Evolutionary conservation across 1,140 invertebrate genomes (phyloP).

Genomic region (Zelostemma sp.): DNA sequence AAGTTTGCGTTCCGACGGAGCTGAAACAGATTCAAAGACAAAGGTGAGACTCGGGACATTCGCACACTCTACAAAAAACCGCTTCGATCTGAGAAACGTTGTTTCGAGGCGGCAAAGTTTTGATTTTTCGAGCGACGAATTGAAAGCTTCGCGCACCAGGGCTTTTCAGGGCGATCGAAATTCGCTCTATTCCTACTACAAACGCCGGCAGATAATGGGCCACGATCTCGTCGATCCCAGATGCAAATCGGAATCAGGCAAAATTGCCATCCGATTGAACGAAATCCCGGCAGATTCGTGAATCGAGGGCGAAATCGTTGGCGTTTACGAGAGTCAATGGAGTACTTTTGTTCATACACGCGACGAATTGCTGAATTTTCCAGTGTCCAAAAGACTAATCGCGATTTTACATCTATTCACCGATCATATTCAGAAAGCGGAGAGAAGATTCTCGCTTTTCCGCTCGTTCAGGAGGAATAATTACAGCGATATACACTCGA

Average conservation of each 20-base stretch:
- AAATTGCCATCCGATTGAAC: conserved; percentile 46
- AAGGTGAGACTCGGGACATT: not conserved
- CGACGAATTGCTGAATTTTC: too few relatives aligned
- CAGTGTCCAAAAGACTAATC: too few relatives aligned
- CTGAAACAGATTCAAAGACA: conserved; percentile 27
- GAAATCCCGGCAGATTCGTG: conserved; percentile 31
- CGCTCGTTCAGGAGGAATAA: conserved; percentile 10
- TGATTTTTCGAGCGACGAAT: too few relatives aligned
- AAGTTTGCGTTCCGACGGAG: conserved; percentile 19
- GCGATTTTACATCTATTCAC: not conserved
- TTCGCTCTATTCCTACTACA: conserved; percentile 22
- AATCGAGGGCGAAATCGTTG: conserved; percentile 30
- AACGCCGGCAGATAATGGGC: conserved; percentile 27
- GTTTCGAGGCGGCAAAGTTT: too few relatives aligned
- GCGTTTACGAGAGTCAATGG: conserved; percentile 28
- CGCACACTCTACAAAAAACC: not conserved
- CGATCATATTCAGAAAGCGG: too few relatives aligned
- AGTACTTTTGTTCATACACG: conserved; percentile 5
- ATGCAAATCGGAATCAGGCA: conserved; percentile 35
- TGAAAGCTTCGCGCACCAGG: not conserved
- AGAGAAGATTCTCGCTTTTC: too few relatives aligned
- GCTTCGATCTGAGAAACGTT: too few relatives aligned
- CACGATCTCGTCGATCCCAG: conserved; percentile 26
- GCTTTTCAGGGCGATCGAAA: conserved; percentile 16
- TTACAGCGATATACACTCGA: conserved; percentile 21